These are phyloP conservation scores for Hyperoplus lanceolatus DNA, from an alignment of 2,797 vertebrate genomes.

Conservation along the genomic window DNA sequence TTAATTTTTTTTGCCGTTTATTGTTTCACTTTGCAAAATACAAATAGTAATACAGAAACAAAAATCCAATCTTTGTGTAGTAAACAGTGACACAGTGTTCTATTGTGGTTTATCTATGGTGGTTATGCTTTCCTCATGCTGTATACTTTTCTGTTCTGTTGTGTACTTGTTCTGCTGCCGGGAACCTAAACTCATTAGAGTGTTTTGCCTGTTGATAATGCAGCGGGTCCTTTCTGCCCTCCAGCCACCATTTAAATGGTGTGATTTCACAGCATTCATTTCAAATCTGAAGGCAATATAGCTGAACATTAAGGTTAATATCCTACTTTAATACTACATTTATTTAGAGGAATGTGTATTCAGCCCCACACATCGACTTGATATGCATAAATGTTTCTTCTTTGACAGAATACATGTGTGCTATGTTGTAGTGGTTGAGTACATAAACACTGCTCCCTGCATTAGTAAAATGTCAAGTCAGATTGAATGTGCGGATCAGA, in stretches of 20 bases:
- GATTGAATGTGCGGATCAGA: slow-evolving; percentile 15
- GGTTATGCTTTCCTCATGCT: slow-evolving; percentile 1
- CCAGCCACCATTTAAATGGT: slow-evolving; percentile 11
- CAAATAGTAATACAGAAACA: slow-evolving; percentile 6
- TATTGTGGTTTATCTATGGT: slow-evolving; percentile 1
- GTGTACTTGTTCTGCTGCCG: slow-evolving; percentile 24
- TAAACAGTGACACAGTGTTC: background rate
- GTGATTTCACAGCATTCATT: slow-evolving; percentile 20
- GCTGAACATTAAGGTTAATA: slow-evolving; percentile 1
- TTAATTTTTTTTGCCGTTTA: slow-evolving; percentile 1
- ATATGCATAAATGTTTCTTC: background rate
- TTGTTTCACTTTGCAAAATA: slow-evolving; percentile 10
- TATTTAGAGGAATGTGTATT: background rate
- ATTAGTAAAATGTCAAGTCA: slow-evolving; percentile 14
- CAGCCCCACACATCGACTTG: background rate
- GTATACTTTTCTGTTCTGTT: slow-evolving; percentile 4
- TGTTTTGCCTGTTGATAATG: slow-evolving; percentile 17
- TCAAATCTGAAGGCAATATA: slow-evolving; percentile 8
- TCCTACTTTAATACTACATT: slow-evolving; percentile 5
- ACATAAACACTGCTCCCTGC: background rate
- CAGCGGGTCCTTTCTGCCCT: slow-evolving; percentile 19
- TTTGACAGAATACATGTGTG: background rate
- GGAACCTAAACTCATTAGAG: slow-evolving; percentile 23
- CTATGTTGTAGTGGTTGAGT: background rate
- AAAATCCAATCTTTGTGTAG: background rate